A percentile compares a stretch with the other conserved stretches of the same genome.
These are phyloP conservation scores for Lathronympha strigana DNA, from an alignment of 2,888 invertebrate species.

Conservation along the genomic window DNA sequence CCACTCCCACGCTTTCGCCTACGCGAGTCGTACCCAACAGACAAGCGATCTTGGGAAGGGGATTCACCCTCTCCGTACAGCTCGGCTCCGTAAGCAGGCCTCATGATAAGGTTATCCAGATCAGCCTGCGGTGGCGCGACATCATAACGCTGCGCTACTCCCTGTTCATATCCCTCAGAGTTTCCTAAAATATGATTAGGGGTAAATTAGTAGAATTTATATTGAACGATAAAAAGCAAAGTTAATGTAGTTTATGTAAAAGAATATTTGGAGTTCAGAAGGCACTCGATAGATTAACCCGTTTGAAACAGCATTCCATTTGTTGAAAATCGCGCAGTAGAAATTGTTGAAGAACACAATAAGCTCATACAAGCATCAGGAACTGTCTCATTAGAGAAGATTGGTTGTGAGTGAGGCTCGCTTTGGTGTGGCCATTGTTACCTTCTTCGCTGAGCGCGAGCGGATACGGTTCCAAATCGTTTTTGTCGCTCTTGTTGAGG, in stretches of 20 bases:
- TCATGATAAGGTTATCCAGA: constrained; percentile 85
- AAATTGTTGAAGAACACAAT: constrained; percentile 33
- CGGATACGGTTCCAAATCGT: constrained; percentile 81
- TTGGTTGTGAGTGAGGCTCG: constrained; percentile 43
- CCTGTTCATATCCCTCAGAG: constrained; percentile 73
- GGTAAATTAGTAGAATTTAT: constrained; percentile 1
- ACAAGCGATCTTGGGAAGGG: constrained; percentile 76
- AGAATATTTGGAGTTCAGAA: constrained; percentile 8
- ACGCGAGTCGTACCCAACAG: constrained; percentile 68
- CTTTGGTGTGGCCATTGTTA: constrained; percentile 52
- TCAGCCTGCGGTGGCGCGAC: constrained; percentile 69
- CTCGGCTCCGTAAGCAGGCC: constrained; percentile 71
- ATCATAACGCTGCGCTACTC: constrained; percentile 72
- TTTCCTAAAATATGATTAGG: constrained; percentile 64
- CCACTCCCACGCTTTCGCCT: constrained; percentile 78
- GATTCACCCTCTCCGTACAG: constrained; percentile 86
- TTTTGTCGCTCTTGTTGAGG: constrained; percentile 82
- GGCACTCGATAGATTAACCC: constrained; percentile 1
- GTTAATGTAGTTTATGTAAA: neutral
- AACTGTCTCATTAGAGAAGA: constrained; percentile 41
- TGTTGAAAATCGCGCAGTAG: constrained; percentile 26
- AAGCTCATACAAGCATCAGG: constrained; percentile 39
- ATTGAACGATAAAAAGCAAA: neutral
- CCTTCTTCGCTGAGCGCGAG: constrained; percentile 82
- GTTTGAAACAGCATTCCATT: constrained; percentile 31